Evolutionary conservation across 2,113 vertebrate genomes (phyloP), one percentile per base, ranked within the genome.

Genomic region (Scalopus aquaticus): DNA sequence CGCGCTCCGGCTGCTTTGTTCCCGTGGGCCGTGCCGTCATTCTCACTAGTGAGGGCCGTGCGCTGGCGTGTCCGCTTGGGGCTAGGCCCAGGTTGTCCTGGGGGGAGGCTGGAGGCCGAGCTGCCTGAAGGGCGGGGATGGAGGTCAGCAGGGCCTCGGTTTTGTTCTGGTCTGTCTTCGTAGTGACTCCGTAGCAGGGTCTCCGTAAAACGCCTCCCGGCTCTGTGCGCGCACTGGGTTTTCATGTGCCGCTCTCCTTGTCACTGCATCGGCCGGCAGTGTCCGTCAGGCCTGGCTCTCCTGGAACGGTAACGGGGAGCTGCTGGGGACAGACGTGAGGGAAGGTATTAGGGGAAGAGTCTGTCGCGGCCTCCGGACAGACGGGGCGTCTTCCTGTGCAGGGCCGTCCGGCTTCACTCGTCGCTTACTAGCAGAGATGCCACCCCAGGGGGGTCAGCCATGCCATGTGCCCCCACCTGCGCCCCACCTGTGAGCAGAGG

Each of bases 381-480:
- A 35, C 22, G 0, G 4, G 56, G 51, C 30, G 9, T 20, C 1
- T 11, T 22, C 10, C 2, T 7, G 13, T 37, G 32, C 20, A 28
- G 9, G 17, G 3, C n/a, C 30, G 0, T 77, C 46, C 9, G 1
- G 26, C 13, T 30, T 26, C 15, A 16, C 19, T 44, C 9, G n/a
- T 37, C 9, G 4, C 22, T 20, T 6, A n/a, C 3, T 1, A 39
- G 64, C 20, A 54, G 28, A 30, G 56, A 42, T 19, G 11, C 54
- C 24, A n/a, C 2, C 20, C 15, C 32, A 1, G 49, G 49, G 10
- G 5, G 26, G 54, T 9, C 22, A 9, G 42, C 76, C 13, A 1
- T 22, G 22, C 30, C 12, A 1, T 1, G 0, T 6, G 3, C 5
- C 22, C 19, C 5, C 2, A 9, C 35, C 76, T 51, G 4, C 44